Evolutionary conservation across 2,797 vertebrate species (phyloP).

Genomic region (Fundulus diaphanus): DNA sequence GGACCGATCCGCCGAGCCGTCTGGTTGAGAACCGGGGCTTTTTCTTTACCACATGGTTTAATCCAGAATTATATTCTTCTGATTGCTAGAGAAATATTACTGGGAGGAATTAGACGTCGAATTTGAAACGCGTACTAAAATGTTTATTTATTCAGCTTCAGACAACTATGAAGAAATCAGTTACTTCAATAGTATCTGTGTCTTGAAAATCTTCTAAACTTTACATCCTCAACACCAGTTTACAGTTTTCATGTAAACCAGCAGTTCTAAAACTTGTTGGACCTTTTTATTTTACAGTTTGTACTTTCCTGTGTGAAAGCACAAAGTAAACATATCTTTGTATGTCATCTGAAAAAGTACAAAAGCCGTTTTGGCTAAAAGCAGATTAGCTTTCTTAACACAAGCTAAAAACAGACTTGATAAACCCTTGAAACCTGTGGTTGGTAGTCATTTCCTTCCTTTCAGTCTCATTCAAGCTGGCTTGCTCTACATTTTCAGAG

Average conservation of each 20-base stretch:
- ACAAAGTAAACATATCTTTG: not conserved
- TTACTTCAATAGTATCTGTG: not conserved
- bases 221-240: not conserved
- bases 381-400: not conserved
- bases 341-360: not conserved
- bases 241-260: not conserved
- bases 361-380: not conserved
- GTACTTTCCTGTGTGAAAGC: not conserved
- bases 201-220: not conserved
- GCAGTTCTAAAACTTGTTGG: not conserved
- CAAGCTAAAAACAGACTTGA: not conserved
- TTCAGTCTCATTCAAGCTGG: not conserved
- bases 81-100: not conserved
- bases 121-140: not conserved
- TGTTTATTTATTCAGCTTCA: not conserved
- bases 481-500: slow-evolving; percentile 1
- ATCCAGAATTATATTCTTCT: not conserved
- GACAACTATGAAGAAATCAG: not conserved
- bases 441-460: slow-evolving; percentile 18
- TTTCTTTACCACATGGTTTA: too few relatives aligned
- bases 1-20: not conserved
- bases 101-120: not conserved
- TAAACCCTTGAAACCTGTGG: slow-evolving; percentile 4
- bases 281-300: not conserved
- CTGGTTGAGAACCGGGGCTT: too few relatives aligned